Percentiles rank a stretch among this genome's conserved stretches.
Conservation (phyloP, 2,888 invertebrate species). For the Cantharis flavilabris region DNA sequence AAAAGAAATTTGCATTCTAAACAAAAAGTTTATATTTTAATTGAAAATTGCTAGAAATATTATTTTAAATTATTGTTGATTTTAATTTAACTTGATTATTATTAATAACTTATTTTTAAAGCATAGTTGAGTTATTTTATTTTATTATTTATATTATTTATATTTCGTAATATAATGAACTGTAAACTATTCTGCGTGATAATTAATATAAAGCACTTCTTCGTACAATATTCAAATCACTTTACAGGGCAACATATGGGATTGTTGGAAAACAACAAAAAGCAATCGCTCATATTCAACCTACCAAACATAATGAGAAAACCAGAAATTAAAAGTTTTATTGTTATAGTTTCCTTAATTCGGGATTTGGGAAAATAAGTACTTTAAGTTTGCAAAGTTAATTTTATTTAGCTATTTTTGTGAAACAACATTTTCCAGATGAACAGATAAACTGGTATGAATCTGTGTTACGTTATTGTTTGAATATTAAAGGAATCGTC, state of each 20-base stretch:
- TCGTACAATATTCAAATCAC: not conserved
- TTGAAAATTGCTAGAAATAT: too few relatives aligned
- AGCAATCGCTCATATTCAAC: not conserved
- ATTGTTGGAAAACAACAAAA: not conserved
- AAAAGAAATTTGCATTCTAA: too few relatives aligned
- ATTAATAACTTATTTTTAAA: too few relatives aligned
- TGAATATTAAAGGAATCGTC: conserved; percentile 23
- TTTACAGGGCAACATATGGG: too few relatives aligned
- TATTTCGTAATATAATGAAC: too few relatives aligned
- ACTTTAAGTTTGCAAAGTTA: not conserved
- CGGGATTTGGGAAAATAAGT: not conserved
- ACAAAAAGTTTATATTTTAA: too few relatives aligned
- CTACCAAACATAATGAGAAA: not conserved
- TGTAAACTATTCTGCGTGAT: too few relatives aligned
- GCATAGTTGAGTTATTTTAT: too few relatives aligned
- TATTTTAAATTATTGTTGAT: too few relatives aligned
- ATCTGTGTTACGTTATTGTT: conserved; percentile 13
- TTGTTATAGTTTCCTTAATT: not conserved
- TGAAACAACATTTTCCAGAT: not conserved
- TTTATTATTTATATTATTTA: too few relatives aligned
- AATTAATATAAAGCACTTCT: not conserved
- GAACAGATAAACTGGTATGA: not conserved
- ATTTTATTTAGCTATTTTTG: not conserved
- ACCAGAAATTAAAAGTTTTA: not conserved
- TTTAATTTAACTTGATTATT: too few relatives aligned